Evolutionary conservation across 2,797 vertebrate species (phyloP), one percentile per base, ranked within the genome.

Genomic region (Alfaro cultratus): DNA sequence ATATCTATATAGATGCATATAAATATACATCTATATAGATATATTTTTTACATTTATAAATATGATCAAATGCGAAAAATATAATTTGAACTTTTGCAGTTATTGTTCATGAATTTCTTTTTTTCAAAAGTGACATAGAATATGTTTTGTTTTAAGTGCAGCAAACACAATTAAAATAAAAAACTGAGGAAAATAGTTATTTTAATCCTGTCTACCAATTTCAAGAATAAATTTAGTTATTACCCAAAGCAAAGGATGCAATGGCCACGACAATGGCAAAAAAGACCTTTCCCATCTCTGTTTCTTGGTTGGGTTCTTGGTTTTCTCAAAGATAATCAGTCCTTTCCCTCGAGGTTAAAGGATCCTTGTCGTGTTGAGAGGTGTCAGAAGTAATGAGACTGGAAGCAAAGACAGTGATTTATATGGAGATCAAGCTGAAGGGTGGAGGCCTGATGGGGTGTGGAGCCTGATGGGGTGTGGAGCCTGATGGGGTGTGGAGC

Each of bases 261-360:
- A 64, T 18, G 31, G 60, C 15, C 15, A 36, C 29, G 1, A 92
- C 5, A 29, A 93, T 7, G 79, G 74, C 93, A 51, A 92, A 21
- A 0, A 95, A 0, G 23, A 94, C 41, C 64, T 31, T 91, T 86
- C 67, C 90, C 95, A 95, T 95, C 73, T 86, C 88, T 75, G n/a
- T 71, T 68, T 34, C 77, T 76, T 8, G 41, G 23, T 72, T 83
- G 46, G 55, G 23, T 81, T 72, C 26, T 77, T 55, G 76, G 46
- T 45, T 73, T 76, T 11, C 29, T 74, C 1, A 62, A 39, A 75
- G 12, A 51, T 53, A 45, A 55, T 62, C 81, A 31, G 75, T 77
- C 77, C 70, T 84, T 23, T 55, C 49, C 31, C 1, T 15, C 29
- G 15, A 70, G 16, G 9, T 3, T 8, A 26, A 64, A 15, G 7